Percentiles rank a stretch among this genome's conserved stretches.
These are phyloP conservation scores for Centroberyx gerrardi DNA, from an alignment of 2,797 vertebrate species.

Conservation along the genomic window DNA sequence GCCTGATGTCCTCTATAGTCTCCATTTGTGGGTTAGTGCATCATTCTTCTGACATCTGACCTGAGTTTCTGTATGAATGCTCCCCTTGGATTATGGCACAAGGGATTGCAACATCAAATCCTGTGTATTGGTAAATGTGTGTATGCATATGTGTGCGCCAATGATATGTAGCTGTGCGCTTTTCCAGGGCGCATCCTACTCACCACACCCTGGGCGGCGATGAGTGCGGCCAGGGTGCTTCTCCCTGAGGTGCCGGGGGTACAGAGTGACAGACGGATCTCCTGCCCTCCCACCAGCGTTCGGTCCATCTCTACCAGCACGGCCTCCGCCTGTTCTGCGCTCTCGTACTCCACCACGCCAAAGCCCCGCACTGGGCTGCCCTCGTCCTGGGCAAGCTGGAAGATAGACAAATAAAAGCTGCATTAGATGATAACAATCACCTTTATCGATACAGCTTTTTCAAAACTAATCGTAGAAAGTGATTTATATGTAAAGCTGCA, in stretches of 20 bases:
- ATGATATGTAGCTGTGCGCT: neutral
- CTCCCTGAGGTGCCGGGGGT: slow-evolving; percentile 95
- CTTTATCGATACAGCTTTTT: neutral
- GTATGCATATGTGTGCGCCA: neutral
- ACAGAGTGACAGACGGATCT: slow-evolving; percentile 93
- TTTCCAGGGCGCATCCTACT: slow-evolving; percentile 68
- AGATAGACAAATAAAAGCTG: slow-evolving; percentile 13
- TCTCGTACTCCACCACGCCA: slow-evolving; percentile 94
- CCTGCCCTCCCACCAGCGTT: slow-evolving; percentile 86
- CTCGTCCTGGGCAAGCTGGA: slow-evolving; percentile 95
- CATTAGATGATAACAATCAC: neutral
- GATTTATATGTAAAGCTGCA: no score
- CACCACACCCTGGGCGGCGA: slow-evolving; percentile 96
- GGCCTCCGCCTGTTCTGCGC: slow-evolving; percentile 92
- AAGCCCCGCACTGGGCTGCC: slow-evolving; percentile 91
- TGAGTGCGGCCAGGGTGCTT: slow-evolving; percentile 94
- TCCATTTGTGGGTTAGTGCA: no score
- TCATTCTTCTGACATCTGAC: no score
- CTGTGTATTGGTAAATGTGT: no score
- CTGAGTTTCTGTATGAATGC: no score
- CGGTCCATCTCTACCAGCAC: slow-evolving; percentile 88
- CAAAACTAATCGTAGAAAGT: neutral
- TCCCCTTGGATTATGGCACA: no score
- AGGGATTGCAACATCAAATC: no score
- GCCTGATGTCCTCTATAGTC: no score